Evolutionary conservation across 2,888 invertebrate species (phyloP), one percentile per base, ranked within the genome.

Genomic region (Morpho helenor): DNA sequence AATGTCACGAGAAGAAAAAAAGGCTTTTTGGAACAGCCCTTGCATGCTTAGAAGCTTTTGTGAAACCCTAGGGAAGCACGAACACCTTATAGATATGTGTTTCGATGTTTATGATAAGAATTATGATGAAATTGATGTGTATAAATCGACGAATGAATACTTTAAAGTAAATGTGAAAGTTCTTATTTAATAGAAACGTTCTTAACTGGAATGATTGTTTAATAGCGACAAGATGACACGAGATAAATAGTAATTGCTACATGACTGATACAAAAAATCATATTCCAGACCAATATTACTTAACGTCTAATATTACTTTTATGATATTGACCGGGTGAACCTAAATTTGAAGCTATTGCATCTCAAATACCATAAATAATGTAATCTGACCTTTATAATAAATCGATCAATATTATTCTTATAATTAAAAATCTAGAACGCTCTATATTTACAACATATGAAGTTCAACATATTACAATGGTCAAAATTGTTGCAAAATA

Each of bases 31-130:
- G 78, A 75, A 79, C 85, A 84, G 84, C 85, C 83, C 83, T 84
- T 87, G 89, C 89, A 89, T 89, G 89, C 73, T 82, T 89, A 89
- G 87, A 76, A 77, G 88, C 87, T 87, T 87, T 72, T 87, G 87
- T 87, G 84, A 82, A 75, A 74, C 71, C 71, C 64, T 78, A 80
- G 74, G 78, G 75, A 77, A 75, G 88, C 88, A 87, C 88, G 87
- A 84, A 77, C 69, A 64, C 67, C 72, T 75, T 70, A 80, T 86
- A 87, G 82, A 84, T 87, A 79, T 86, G 73, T 86, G 70, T 73
- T 71, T 78, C 68, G 70, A 76, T 79, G 76, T 80, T 77, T 63
- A 61, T 52, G 56, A 60, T 67, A 62, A 68, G 52, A 57, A 51
- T 63, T 63, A 44, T 61, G 54, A 52, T 59, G 10, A 48, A 43